phyloP scores from a whole-genome alignment of 2,797 vertebrate species.

The Alosa sapidissima region DNA sequence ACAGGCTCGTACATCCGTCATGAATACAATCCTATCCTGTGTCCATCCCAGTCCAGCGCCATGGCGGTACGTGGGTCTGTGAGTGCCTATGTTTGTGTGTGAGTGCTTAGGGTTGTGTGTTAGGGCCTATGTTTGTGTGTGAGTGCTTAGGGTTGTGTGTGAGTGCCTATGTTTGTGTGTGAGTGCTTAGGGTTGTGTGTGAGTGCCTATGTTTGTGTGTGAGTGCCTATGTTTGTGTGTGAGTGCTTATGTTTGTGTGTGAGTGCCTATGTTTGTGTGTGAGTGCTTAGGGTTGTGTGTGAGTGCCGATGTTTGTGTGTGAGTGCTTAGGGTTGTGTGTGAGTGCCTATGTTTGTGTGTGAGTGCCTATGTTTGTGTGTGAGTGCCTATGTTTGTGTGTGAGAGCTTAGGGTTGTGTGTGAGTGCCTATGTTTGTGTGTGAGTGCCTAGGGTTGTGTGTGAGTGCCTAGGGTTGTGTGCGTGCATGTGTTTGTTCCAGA shows the following conservation, averaged over 20 bases:
- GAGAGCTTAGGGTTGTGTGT: neutral
- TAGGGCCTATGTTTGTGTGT: neutral
- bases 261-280: too few species aligned
- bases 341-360: neutral
- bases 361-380: neutral
- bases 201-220: too few species aligned
- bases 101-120: neutral
- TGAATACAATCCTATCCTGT: conserved; percentile 44
- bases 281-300: too few species aligned
- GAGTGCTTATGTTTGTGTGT: neutral
- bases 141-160: neutral
- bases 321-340: too few species aligned
- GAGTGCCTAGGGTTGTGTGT: neutral
- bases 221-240: neutral
- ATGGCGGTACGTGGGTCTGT: conserved; percentile 50
- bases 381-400: neutral
- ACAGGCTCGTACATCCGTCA: conserved; percentile 61
- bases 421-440: too few species aligned
- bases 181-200: neutral
- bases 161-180: neutral
- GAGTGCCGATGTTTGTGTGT: too few species aligned
- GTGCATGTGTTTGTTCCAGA: neutral
- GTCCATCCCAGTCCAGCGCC: neutral
- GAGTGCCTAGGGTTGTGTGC: neutral
- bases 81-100: too few species aligned